A percentile compares a stretch with the other conserved stretches of the same genome.
phyloP scores from a whole-genome alignment of 1,140 invertebrate genomes.

The Sminthurides bifidus region DNA sequence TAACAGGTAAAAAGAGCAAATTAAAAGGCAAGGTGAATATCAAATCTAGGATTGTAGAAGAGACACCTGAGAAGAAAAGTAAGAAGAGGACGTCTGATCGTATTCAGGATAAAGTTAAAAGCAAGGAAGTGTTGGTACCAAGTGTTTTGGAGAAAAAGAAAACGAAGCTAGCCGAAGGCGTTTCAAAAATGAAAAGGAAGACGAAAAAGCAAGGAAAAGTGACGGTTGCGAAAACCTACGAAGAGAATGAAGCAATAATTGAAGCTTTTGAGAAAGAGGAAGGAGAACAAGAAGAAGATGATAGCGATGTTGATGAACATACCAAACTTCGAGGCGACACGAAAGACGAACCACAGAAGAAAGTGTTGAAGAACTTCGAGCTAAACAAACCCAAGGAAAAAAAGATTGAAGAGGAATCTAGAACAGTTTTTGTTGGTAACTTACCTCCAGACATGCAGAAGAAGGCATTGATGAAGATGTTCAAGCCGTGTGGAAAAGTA shows the following conservation, averaged over 20 bases:
- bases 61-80: background rate
- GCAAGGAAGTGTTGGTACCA: too few relatives aligned
- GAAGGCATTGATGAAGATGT: conserved; percentile 45
- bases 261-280: background rate
- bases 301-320: background rate
- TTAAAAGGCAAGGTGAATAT: background rate
- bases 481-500: conserved; percentile 49
- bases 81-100: background rate
- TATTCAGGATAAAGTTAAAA: background rate
- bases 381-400: conserved; percentile 31
- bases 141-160: background rate
- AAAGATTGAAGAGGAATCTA: conserved; percentile 34
- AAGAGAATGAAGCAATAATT: background rate
- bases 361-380: conserved; percentile 12
- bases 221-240: background rate
- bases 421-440: conserved; percentile 57
- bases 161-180: background rate
- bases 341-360: background rate
- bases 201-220: background rate
- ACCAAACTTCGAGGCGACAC: too few relatives aligned
- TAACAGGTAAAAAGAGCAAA: background rate
- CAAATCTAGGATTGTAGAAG: background rate
- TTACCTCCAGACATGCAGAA: conserved; percentile 43
- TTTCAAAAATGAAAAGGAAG: background rate
- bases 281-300: conserved; percentile 1